phyloP scores from a whole-genome alignment of 2,113 vertebrate species.

The Sinocyclocheilus grahami region DNA sequence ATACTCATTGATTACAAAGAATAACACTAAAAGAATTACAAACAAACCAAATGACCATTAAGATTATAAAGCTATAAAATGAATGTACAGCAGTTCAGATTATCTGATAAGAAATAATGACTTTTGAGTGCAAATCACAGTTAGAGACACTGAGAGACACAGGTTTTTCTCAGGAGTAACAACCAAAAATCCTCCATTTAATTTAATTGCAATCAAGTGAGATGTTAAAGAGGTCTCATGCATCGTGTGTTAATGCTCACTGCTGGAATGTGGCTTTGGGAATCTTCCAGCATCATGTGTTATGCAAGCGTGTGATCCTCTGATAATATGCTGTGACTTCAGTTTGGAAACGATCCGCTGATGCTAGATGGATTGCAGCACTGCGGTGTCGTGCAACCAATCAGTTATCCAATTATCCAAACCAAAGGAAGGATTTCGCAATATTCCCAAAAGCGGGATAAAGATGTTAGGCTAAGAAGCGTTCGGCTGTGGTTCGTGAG shows the following conservation, averaged over 20 bases:
- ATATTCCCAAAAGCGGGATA: slow-evolving; percentile 1
- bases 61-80: background rate
- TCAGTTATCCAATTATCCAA: slow-evolving; percentile 16
- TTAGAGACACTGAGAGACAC: background rate
- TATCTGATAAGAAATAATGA: background rate
- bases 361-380: background rate
- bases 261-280: background rate
- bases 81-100: background rate
- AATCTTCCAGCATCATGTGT: slow-evolving; percentile 27
- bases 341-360: background rate
- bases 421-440: background rate
- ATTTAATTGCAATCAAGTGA: too few relatives aligned
- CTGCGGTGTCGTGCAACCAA: background rate
- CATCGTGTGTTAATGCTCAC: background rate
- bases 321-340: background rate
- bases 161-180: background rate
- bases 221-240: background rate
- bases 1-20: background rate
- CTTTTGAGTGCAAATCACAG: background rate
- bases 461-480: background rate
- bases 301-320: background rate
- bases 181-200: background rate
- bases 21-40: background rate
- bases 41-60: background rate
- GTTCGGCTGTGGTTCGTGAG: background rate